These are phyloP conservation scores for Diorhabda carinulata DNA, from an alignment of 1,140 invertebrate species.

Conservation along the genomic window DNA sequence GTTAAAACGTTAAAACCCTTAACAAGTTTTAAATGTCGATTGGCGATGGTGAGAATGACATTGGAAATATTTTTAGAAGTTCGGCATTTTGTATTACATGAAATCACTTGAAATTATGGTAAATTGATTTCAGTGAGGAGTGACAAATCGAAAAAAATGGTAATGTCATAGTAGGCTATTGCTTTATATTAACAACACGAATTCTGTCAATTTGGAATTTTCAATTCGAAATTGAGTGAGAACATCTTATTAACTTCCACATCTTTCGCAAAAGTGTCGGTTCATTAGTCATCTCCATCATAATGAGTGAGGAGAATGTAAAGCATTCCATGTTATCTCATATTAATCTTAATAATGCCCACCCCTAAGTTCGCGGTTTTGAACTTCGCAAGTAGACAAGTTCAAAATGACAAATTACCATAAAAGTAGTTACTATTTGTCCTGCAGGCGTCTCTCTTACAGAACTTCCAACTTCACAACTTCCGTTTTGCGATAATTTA, in stretches of 20 bases:
- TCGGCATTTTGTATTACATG: no score
- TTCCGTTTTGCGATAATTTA: conserved; percentile 11
- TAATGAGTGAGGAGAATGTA: conserved; percentile 5
- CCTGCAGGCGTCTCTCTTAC: conserved; percentile 9
- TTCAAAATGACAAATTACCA: conserved; percentile 14
- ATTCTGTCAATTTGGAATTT: not conserved
- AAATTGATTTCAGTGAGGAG: no score
- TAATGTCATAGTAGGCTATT: no score
- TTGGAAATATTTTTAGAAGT: no score
- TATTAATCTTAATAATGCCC: conserved; percentile 13
- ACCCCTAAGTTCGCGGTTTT: conserved; percentile 11
- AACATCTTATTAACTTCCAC: not conserved
- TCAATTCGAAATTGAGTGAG: not conserved
- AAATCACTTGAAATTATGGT: no score
- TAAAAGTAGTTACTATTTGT: conserved; percentile 17
- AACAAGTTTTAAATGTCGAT: not conserved
- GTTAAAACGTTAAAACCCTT: not conserved
- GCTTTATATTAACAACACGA: no score
- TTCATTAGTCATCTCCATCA: conserved; percentile 1
- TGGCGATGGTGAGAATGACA: no score
- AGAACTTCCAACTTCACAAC: conserved; percentile 9
- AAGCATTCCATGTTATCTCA: not conserved
- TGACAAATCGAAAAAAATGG: no score
- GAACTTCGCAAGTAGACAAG: conserved; percentile 14
- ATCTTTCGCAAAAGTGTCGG: not conserved